Conservation (phyloP, 2,888 invertebrate species). For the Ferdinandea cuprea region DNA sequence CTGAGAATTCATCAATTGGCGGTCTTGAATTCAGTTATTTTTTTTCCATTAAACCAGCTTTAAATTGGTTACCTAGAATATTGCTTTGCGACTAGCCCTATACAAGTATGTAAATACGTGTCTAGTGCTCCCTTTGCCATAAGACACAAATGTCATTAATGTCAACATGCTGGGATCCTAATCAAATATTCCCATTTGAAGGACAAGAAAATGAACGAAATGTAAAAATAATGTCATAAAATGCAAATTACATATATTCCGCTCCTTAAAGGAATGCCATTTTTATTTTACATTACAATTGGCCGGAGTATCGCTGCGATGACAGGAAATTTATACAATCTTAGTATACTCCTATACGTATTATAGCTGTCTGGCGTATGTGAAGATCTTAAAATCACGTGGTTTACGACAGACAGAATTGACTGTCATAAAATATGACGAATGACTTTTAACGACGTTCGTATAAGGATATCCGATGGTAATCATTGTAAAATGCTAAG, state of each 20-base stretch:
- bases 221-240: neutral
- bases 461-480: neutral
- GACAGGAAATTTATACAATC: neutral
- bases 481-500: neutral
- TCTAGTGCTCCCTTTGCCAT: neutral
- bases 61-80: conserved; percentile 13
- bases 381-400: conserved; percentile 24
- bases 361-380: too few relatives aligned
- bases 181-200: conserved; percentile 25
- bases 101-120: neutral
- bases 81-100: neutral
- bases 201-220: neutral
- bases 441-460: neutral
- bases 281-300: neutral
- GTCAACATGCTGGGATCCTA: conserved; percentile 21
- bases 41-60: neutral
- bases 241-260: too few relatives aligned
- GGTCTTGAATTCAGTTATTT: conserved; percentile 35
- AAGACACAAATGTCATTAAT: conserved; percentile 21
- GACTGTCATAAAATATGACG: conserved; percentile 28
- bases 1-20: conserved; percentile 28
- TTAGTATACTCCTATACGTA: neutral
- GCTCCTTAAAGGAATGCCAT: neutral
- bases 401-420: conserved; percentile 16
- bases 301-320: neutral